Conservation (phyloP, 1,140 invertebrate species). For the Drosophila kikkawai region DNA sequence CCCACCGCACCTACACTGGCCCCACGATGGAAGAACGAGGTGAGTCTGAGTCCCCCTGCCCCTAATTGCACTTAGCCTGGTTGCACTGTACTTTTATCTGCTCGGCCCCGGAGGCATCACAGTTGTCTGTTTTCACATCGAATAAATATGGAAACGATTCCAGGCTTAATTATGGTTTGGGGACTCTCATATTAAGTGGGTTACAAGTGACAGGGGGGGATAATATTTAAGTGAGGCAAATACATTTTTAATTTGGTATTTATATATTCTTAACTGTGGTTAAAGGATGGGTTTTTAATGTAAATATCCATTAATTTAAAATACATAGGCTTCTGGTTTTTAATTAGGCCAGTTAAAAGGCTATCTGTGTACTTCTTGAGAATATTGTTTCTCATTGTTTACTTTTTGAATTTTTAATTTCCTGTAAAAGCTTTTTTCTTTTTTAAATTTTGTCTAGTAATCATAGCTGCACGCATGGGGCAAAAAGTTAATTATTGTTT, state of each 20-base stretch:
- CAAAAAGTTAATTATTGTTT: conserved; percentile 10
- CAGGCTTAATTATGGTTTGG: not conserved
- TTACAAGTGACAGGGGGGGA: not conserved
- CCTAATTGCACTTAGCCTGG: conserved; percentile 34
- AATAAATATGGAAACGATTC: conserved; percentile 25
- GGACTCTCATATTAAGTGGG: not conserved
- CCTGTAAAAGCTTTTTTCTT: not conserved
- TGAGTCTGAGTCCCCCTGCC: conserved; percentile 49
- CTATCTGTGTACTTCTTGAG: not conserved
- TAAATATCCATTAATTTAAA: no score
- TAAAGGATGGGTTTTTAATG: no score
- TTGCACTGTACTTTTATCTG: conserved; percentile 23
- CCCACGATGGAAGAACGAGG: conserved; percentile 76
- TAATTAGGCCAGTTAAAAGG: not conserved
- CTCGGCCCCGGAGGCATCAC: not conserved
- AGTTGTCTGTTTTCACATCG: conserved; percentile 5
- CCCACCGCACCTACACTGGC: conserved; percentile 80
- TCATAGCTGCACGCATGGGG: conserved; percentile 6
- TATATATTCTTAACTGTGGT: not conserved
- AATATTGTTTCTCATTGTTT: not conserved
- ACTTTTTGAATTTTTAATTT: not conserved
- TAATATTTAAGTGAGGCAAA: not conserved
- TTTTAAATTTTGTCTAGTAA: not conserved
- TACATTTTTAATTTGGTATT: not conserved
- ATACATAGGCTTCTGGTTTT: not conserved